Evolutionary conservation across 2,113 vertebrate species (phyloP), one percentile per base, ranked within the genome.

Genomic region (Reinhardtius hippoglossoides): DNA sequence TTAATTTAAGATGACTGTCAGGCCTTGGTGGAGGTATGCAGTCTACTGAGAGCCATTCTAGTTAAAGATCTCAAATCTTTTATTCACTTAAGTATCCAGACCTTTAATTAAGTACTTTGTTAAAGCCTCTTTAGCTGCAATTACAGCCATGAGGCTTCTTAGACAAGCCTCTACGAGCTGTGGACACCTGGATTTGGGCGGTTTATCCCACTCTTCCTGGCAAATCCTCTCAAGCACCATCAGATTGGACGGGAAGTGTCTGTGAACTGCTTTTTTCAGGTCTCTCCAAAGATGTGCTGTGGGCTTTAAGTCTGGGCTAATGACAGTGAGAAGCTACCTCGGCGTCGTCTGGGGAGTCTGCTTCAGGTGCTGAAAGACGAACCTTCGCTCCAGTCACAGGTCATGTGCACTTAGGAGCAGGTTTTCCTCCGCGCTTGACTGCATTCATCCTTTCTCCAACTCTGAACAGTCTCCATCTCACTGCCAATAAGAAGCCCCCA

Each of bases 191-290:
- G 26, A 37, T 48, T 37, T 37, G 18, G 58, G 58, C 20, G 20
- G 50, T 56, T 74, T 42, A 27, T 65, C 60, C 61, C 23, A 3
- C 24, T 64, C 31, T 42, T 42, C 31, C 46, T 23, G 16, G 9
- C 26, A 52, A 58, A 72, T 62, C 59, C 59, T 63, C 58, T 35
- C 23, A 61, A 18, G 14, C 56, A 26, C 13, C 24, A 27, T 58
- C 24, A 27, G 55, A 37, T 4, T 46, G 56, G 10, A 59, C 48
- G 26, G 44, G 7, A 70, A 21, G 42, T 13, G 50, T n/a, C 50
- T 21, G 50, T n/a, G 50, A 54, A 9, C 50, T 21, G 50, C 20
- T 20, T 10, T 54, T 20, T 14, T 8, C 50, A 54, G 18, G 50
- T 20, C 50, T 54, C 50, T 8, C 8, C 20, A 54, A 20, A 54